These are phyloP conservation scores for Vollenhovia emeryi DNA, from an alignment of 1,140 invertebrate genomes.

Conservation along the genomic window DNA sequence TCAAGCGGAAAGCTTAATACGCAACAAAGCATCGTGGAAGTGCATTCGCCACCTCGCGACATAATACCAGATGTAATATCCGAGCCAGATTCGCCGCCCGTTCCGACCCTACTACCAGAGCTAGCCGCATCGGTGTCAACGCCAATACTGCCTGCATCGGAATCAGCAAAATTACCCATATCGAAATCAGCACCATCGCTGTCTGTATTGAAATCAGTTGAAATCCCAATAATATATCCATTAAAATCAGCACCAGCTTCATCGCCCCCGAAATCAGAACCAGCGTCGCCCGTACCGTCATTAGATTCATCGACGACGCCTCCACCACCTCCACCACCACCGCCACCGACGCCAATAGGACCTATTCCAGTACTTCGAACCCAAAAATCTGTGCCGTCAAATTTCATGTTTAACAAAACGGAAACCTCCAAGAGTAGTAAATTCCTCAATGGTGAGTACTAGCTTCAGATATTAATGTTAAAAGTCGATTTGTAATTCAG, in stretches of 20 bases:
- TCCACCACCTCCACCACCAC: constrained; percentile 75
- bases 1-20: background rate
- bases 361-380: background rate
- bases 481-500: background rate
- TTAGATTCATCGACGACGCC: constrained; percentile 66
- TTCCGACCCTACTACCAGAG: background rate
- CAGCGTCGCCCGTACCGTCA: background rate
- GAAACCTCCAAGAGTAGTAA: constrained; percentile 69
- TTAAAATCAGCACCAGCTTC: background rate
- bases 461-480: constrained; percentile 6
- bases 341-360: constrained; percentile 31
- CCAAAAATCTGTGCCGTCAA: constrained; percentile 71
- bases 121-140: background rate
- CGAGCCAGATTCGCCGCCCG: background rate
- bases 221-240: background rate
- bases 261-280: background rate
- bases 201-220: background rate
- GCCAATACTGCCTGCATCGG: background rate
- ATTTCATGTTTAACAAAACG: constrained; percentile 66
- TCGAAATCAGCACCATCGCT: background rate
- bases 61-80: background rate
- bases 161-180: background rate
- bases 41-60: constrained; percentile 30
- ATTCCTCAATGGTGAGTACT: constrained; percentile 55
- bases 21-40: constrained; percentile 41